Evolutionary conservation across 2,797 vertebrate genomes (phyloP).

Genomic region (Hydrolagus colliei): DNA sequence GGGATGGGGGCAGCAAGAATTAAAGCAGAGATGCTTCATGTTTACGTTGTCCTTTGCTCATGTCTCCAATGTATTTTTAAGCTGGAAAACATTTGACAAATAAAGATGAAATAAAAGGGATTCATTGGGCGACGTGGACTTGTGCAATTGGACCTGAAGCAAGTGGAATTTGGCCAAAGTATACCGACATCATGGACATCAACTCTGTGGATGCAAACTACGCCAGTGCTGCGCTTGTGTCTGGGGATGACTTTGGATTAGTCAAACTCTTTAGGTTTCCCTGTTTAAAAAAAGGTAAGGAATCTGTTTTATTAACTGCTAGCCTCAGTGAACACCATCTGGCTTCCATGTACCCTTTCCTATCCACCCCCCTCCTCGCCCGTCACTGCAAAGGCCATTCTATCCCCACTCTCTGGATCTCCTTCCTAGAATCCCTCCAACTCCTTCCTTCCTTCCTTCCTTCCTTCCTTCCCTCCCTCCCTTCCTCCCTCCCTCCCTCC

Average conservation of each 20-base stretch:
- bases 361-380: too few relatives aligned
- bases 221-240: slow-evolving; percentile 73
- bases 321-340: not conserved
- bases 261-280: slow-evolving; percentile 88
- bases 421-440: too few relatives aligned
- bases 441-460: too few relatives aligned
- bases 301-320: not conserved
- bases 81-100: slow-evolving; percentile 75
- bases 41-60: slow-evolving; percentile 9
- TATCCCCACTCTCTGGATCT: too few relatives aligned
- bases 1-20: too few relatives aligned
- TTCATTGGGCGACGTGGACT: slow-evolving; percentile 89
- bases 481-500: too few relatives aligned
- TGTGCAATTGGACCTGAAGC: slow-evolving; percentile 83
- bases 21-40: too few relatives aligned
- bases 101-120: slow-evolving; percentile 83
- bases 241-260: slow-evolving; percentile 83
- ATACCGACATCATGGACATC: slow-evolving; percentile 70
- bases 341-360: too few relatives aligned
- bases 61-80: slow-evolving; percentile 39
- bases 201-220: slow-evolving; percentile 93
- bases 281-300: slow-evolving; percentile 80
- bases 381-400: too few relatives aligned
- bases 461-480: too few relatives aligned
- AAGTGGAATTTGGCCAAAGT: slow-evolving; percentile 89